phyloP scores from a whole-genome alignment of 2,113 vertebrate species.

The Austrofundulus limnaeus region DNA sequence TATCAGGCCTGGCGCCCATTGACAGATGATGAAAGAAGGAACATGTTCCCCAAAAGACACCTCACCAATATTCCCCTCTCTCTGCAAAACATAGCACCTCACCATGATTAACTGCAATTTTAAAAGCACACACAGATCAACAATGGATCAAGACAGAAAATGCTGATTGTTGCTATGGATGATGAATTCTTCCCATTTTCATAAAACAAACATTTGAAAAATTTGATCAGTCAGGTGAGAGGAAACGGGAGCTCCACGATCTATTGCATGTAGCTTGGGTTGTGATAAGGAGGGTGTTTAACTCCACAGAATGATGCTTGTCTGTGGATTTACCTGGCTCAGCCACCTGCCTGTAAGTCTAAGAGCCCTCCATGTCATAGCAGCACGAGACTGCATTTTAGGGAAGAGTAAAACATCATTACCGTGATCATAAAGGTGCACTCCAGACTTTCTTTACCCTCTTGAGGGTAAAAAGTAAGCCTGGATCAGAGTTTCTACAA shows the following conservation, averaged over 20 bases:
- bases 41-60: conserved; percentile 7
- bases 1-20: conserved; percentile 27
- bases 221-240: conserved; percentile 59
- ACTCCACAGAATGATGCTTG: conserved; percentile 30
- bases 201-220: conserved; percentile 61
- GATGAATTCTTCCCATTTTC: conserved; percentile 31
- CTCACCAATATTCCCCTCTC: conserved; percentile 9
- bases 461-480: too few relatives aligned
- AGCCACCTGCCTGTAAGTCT: conserved; percentile 23
- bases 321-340: conserved; percentile 52
- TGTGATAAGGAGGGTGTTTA: conserved; percentile 13
- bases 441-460: neutral
- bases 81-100: conserved; percentile 19
- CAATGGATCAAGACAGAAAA: conserved; percentile 24
- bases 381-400: conserved; percentile 38
- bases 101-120: conserved; percentile 26
- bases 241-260: conserved; percentile 56
- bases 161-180: conserved; percentile 10
- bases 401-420: conserved; percentile 52
- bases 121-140: conserved; percentile 15
- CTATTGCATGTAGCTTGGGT: conserved; percentile 11
- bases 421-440: conserved; percentile 16
- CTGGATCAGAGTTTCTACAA: too few relatives aligned
- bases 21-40: conserved; percentile 16
- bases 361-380: conserved; percentile 42